Conservation (phyloP, 2,113 vertebrate genomes). For the Chaenogobius annularis region DNA sequence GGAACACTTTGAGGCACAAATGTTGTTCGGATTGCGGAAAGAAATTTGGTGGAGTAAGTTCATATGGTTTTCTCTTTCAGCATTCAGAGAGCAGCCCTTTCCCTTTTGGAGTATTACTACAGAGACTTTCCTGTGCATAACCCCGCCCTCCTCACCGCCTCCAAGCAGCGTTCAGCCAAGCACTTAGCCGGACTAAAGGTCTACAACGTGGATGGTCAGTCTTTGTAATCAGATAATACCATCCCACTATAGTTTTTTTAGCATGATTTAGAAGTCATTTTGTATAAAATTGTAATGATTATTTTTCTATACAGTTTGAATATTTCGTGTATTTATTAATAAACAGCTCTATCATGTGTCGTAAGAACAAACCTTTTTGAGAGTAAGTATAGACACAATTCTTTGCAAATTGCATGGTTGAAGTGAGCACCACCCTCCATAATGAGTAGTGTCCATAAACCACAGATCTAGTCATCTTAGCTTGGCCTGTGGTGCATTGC, state of each 20-base stretch:
- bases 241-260: neutral
- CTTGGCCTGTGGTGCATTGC: slow-evolving; percentile 4
- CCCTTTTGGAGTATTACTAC: slow-evolving; percentile 94
- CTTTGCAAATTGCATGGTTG: slow-evolving; percentile 30
- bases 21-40: neutral
- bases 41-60: neutral
- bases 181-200: slow-evolving; percentile 92
- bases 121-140: slow-evolving; percentile 93
- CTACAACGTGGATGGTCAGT: slow-evolving; percentile 92
- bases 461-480: slow-evolving; percentile 9
- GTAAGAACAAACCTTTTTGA: slow-evolving; percentile 76
- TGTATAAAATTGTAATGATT: neutral
- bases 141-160: slow-evolving; percentile 85
- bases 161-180: slow-evolving; percentile 87
- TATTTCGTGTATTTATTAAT: slow-evolving; percentile 29
- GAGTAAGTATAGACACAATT: slow-evolving; percentile 75
- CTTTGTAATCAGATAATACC: neutral
- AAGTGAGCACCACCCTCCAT: slow-evolving; percentile 18
- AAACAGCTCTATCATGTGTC: slow-evolving; percentile 79
- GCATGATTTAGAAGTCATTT: neutral
- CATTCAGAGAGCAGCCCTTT: slow-evolving; percentile 91
- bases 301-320: slow-evolving; percentile 3
- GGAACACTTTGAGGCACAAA: neutral
- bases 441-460: slow-evolving; percentile 17
- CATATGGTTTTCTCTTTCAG: slow-evolving; percentile 63